Evolutionary conservation across 1,140 invertebrate genomes (phyloP), one percentile per base, ranked within the genome.

Genomic region (Bombus balteatus): DNA sequence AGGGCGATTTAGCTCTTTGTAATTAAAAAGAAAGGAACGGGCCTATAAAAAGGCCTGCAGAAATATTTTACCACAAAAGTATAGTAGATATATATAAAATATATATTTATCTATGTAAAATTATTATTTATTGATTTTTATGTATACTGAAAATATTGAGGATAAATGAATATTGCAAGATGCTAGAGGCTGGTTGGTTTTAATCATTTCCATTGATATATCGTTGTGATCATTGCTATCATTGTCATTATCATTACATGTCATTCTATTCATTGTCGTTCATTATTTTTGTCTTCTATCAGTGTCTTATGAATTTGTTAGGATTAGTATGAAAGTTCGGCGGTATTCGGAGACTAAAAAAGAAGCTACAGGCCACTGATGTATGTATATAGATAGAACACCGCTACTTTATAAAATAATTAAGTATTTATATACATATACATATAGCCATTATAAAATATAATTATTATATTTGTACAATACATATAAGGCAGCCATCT

Each of bases 11-110:
- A 57, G 53, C 81, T 72, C 84, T 87, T 84, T 65, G 81, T 85
- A 88, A 90, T 68, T 47, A 59, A 59, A 59, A 37, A 22, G 37
- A 47, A 82, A 85, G 57, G 15, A 28, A 86, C 68, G 62, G 91
- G 91, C 92, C 92, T 93, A 92, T 34, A 70, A 59, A 65, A 82
- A 39, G 84, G 87, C 88, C 89, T 90, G 91, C 72, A 76, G 90
- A 92, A 93, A 93, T 94, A 93, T 94, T 92, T 92, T 94, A 94
- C 92, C 93, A 94, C 91, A 93, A 93, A 94, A 94, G 92, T 94
- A 93, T 94, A 91, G 92, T 37, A 37, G 34, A 37, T 90, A 92
- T 75, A 86, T 78, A 81, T 62, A 87, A 89, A 78, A 71, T 89
- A 87, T 87, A 92, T 93, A 93, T 93, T 92, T 94, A 93, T 92